Conservation (phyloP, 2,888 invertebrate genomes). For the Busseola fusca region DNA sequence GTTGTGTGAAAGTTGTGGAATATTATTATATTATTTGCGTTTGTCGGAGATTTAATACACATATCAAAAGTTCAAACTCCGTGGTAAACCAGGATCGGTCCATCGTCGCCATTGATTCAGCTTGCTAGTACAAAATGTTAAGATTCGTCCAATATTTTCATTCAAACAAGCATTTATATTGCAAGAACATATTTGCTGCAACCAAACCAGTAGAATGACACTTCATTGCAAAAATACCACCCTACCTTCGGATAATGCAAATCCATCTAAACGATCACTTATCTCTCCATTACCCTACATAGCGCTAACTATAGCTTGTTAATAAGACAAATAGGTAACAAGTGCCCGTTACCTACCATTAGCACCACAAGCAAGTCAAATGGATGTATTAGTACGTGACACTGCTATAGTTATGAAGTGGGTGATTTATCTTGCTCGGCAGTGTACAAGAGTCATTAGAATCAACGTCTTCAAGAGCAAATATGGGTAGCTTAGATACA, state of each 20-base stretch:
- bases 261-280: constrained; percentile 30
- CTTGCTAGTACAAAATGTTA: too few species aligned
- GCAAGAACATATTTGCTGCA: neutral
- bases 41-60: too few species aligned
- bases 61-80: neutral
- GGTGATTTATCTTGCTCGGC: constrained; percentile 44
- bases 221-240: constrained; percentile 12
- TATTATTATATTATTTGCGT: too few species aligned
- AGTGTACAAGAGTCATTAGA: constrained; percentile 46
- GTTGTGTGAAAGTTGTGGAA: too few species aligned
- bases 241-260: constrained; percentile 32
- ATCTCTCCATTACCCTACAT: constrained; percentile 56
- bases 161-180: neutral
- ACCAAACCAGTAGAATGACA: neutral
- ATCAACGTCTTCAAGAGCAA: constrained; percentile 42
- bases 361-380: constrained; percentile 27
- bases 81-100: neutral
- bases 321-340: constrained; percentile 52
- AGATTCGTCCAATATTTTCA: neutral
- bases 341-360: constrained; percentile 41
- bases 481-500: constrained; percentile 29
- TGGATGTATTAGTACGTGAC: constrained; percentile 52
- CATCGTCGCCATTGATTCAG: neutral
- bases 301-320: constrained; percentile 48
- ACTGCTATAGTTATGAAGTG: constrained; percentile 42